phyloP scores from a whole-genome alignment of 2,797 vertebrate genomes.

The Zenarchopterus dispar region DNA sequence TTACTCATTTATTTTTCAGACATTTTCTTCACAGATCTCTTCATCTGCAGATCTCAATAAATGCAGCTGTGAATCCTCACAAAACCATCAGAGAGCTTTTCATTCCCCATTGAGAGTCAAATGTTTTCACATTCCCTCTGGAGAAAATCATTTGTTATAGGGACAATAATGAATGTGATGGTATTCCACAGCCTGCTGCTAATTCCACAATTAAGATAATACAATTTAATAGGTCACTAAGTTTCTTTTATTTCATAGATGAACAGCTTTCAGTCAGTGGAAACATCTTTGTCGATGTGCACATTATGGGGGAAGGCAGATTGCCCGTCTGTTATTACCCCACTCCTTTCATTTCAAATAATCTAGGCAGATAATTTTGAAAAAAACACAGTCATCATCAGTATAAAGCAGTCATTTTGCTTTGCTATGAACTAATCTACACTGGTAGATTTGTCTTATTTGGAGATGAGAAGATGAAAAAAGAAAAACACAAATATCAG shows the following conservation, averaged over 20 bases:
- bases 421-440: conserved; percentile 58
- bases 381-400: conserved; percentile 76
- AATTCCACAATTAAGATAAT: conserved; percentile 62
- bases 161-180: conserved; percentile 52
- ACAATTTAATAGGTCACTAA: conserved; percentile 63
- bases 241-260: conserved; percentile 65
- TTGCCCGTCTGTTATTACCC: conserved; percentile 62
- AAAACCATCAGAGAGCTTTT: conserved; percentile 15
- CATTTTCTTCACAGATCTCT: conserved; percentile 34
- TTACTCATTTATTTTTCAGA: conserved; percentile 37
- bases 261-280: conserved; percentile 60
- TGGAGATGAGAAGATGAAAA: conserved; percentile 45
- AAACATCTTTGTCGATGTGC: conserved; percentile 51
- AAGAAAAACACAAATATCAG: conserved; percentile 30
- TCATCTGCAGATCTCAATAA: conserved; percentile 13
- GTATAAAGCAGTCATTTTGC: conserved; percentile 63
- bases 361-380: conserved; percentile 76
- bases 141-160: conserved; percentile 59
- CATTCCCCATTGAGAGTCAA: conserved; percentile 30
- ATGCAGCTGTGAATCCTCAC: conserved; percentile 6
- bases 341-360: conserved; percentile 69
- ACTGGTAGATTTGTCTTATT: conserved; percentile 70
- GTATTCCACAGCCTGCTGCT: conserved; percentile 57
- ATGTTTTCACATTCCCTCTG: conserved; percentile 33
- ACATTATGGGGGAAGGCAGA: conserved; percentile 57